Evolutionary conservation across 2,888 invertebrate species (phyloP), one percentile per base, ranked within the genome.

Genomic region (Ectemnius continuus): DNA sequence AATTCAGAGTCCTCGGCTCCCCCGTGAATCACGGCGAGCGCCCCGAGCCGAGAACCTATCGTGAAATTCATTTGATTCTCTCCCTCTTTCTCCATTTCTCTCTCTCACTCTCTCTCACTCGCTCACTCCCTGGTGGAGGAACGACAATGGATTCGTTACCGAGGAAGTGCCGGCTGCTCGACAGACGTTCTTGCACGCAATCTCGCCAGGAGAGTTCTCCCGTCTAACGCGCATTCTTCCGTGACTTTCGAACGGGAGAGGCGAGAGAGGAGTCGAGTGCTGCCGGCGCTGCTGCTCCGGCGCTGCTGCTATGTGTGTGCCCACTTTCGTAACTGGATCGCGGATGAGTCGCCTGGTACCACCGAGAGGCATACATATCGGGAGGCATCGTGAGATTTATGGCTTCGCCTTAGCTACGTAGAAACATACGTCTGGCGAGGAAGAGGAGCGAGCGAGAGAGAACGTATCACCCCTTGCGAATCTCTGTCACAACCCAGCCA

Each of bases 321-420:
- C 75, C 71, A 67, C 75, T 83, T 79, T 82, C 77, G 82, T 83
- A 82, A 82, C 83, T 83, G 75, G 79, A 82, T 79, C 74, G 36
- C 36, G 77, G 77, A 81, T 59, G 74, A 73, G 73, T 67, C 57
- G 78, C 14, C 70, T 63, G 73, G 75, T 75, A 70, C 71, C 60
- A 69, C 70, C 36, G 36, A 36, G 66, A 66, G 63, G 74, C 63
- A 73, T 82, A 74, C 60, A 73, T 69, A 71, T 73, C 56, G 78
- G 76, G 60, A 70, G 64, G 70, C 77, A 74, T 62, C 73, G 61
- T 47, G 71, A 81, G 81, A 83, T 81, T 82, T 82, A 82, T 83
- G 83, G 81, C 83, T 83, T 81, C 83, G 75, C 65, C 75, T 81
- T 74, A 68, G 67, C 79, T 74, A 79, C 70, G 73, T 74, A 79